Conservation (phyloP, 2,113 vertebrate species). For the Brachyhypopomus occidentalis region DNA sequence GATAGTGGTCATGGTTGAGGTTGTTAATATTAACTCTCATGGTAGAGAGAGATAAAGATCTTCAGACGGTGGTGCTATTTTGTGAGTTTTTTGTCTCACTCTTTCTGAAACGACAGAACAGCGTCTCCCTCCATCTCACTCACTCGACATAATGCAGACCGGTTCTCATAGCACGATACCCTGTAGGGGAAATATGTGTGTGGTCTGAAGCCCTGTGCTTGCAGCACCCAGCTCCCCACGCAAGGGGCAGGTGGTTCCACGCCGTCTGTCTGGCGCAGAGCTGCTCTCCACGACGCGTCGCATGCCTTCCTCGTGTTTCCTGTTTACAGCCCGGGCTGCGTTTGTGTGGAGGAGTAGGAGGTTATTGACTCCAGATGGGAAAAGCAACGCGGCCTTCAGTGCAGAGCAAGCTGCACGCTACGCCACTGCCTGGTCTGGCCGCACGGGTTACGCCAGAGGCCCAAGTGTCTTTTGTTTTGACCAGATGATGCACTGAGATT, state of each 20-base stretch:
- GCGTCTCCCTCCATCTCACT: not conserved
- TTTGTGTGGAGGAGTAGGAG: slow-evolving; percentile 10
- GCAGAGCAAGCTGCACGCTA: not conserved
- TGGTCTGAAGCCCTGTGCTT: not conserved
- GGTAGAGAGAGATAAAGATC: too few relatives aligned
- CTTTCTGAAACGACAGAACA: too few relatives aligned
- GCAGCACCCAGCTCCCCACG: not conserved
- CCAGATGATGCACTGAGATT: not conserved
- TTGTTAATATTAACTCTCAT: too few relatives aligned
- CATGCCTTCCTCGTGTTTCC: slow-evolving; percentile 34
- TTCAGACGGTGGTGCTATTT: too few relatives aligned
- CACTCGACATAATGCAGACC: not conserved
- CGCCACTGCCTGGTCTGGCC: not conserved
- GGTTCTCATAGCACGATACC: not conserved
- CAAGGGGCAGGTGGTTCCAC: not conserved
- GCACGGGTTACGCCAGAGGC: not conserved
- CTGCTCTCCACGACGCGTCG: slow-evolving; percentile 3
- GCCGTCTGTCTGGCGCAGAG: not conserved
- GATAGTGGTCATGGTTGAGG: too few relatives aligned
- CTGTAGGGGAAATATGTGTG: not conserved
- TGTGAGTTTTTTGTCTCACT: too few relatives aligned
- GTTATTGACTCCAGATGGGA: slow-evolving; percentile 55
- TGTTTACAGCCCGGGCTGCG: slow-evolving; percentile 44
- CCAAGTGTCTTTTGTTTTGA: not conserved
- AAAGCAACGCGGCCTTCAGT: not conserved